phyloP scores from a whole-genome alignment of 2,113 vertebrate species.

The Poeciliopsis turrubarensis region DNA sequence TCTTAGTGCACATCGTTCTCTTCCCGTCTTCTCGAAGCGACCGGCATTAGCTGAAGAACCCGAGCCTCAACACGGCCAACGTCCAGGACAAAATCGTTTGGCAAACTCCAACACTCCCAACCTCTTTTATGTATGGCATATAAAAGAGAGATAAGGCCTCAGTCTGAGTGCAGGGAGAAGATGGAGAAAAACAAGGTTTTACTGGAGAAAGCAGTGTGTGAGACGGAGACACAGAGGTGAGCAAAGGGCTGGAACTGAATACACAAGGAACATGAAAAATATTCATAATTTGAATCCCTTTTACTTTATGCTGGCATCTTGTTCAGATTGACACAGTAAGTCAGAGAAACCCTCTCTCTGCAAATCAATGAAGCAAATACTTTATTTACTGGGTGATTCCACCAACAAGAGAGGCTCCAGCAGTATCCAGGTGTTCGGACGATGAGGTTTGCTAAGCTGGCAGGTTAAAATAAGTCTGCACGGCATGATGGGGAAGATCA shows the following conservation, averaged over 20 bases:
- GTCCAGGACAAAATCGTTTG: constrained; percentile 57
- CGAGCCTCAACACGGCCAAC: constrained; percentile 53
- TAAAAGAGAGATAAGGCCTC: constrained; percentile 36
- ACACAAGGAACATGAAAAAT: constrained; percentile 21
- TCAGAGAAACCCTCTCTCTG: constrained; percentile 20
- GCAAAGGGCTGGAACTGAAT: constrained; percentile 21
- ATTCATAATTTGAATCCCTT: background rate
- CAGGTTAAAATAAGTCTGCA: constrained; percentile 11
- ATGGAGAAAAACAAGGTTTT: constrained; percentile 5
- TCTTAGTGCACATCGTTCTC: constrained; percentile 46
- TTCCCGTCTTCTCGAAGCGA: constrained; percentile 35
- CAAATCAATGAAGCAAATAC: constrained; percentile 13
- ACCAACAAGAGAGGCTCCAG: background rate
- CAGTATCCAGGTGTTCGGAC: background rate
- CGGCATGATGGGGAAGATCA: constrained; percentile 9
- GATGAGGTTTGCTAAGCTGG: constrained; percentile 8
- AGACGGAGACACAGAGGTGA: constrained; percentile 28
- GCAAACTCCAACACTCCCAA: constrained; percentile 20
- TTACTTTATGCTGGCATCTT: constrained; percentile 1
- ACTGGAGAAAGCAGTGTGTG: constrained; percentile 31
- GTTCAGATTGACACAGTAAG: constrained; percentile 1
- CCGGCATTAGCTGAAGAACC: constrained; percentile 28
- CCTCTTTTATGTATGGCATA: background rate
- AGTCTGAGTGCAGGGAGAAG: background rate
- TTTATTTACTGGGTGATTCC: constrained; percentile 2